Evolutionary conservation across 2,113 vertebrate genomes (phyloP).

Genomic region (Sinosuthora webbiana): DNA sequence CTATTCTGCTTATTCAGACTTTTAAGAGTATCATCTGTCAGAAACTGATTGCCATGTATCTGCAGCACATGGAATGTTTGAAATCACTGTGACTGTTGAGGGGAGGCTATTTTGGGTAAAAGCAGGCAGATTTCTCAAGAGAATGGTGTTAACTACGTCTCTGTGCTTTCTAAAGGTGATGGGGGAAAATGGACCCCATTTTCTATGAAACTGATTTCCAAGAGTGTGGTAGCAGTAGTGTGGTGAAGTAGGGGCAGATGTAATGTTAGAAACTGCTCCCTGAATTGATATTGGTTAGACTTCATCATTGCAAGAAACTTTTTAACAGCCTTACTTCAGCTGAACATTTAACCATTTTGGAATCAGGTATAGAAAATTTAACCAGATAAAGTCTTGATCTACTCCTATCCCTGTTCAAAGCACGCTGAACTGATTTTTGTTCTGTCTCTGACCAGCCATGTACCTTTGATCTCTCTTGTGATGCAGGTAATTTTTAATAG

Average conservation of each 20-base stretch:
- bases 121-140: not conserved
- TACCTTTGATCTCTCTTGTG: not conserved
- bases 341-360: not conserved
- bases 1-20: not conserved
- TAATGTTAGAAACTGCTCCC: not conserved
- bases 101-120: not conserved
- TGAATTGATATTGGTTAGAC: not conserved
- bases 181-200: not conserved
- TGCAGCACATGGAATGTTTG: not conserved
- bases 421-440: not conserved
- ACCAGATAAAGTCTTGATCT: not conserved
- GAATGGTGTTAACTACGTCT: not conserved
- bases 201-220: not conserved
- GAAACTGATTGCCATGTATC: not conserved
- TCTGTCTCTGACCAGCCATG: not conserved
- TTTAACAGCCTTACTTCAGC: not conserved
- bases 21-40: not conserved
- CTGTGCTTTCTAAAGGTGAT: not conserved
- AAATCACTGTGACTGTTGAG: not conserved
- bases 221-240: not conserved
- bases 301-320: not conserved
- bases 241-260: not conserved
- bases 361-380: not conserved
- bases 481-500: slow-evolving; percentile 12
- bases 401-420: not conserved